Conservation (phyloP, 2,888 invertebrate species). For the Ennomos fuscantarius region DNA sequence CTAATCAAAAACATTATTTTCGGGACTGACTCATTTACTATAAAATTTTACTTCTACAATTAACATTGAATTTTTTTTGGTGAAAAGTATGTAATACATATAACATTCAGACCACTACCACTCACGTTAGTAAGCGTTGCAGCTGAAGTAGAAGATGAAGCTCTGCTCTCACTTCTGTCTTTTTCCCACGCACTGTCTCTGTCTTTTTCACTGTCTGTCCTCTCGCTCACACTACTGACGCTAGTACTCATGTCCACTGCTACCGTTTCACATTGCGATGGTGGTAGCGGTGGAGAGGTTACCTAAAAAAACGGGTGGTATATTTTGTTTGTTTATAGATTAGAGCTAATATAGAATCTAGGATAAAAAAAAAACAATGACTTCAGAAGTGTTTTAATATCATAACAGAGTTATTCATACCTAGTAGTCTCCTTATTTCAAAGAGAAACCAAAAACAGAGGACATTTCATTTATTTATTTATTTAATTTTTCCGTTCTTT, state of each 20-base stretch:
- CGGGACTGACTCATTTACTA: no score
- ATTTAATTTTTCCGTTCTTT: no score
- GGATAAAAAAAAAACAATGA: not conserved
- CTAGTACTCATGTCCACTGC: slow-evolving; percentile 74
- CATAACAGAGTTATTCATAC: no score
- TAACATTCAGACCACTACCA: slow-evolving; percentile 41
- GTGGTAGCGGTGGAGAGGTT: slow-evolving; percentile 58
- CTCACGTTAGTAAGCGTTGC: slow-evolving; percentile 88
- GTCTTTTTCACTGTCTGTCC: slow-evolving; percentile 76
- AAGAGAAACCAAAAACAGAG: no score
- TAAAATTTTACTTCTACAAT: no score
- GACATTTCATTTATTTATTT: no score
- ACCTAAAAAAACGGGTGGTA: slow-evolving; percentile 36
- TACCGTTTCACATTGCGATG: slow-evolving; percentile 61
- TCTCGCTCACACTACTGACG: slow-evolving; percentile 70
- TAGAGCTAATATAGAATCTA: no score
- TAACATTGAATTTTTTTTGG: no score
- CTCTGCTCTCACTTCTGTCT: slow-evolving; percentile 73
- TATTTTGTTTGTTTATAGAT: no score
- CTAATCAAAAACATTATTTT: no score
- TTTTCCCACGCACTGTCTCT: slow-evolving; percentile 76
- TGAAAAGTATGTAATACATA: not conserved
- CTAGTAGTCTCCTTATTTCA: no score
- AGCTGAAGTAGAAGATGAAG: slow-evolving; percentile 81
- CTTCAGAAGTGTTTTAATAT: no score